Percentiles rank a stretch among this genome's conserved stretches.
These are phyloP conservation scores for Mastomys natalensis DNA, from an alignment of 2,113 vertebrate species.

Conservation along the genomic window DNA sequence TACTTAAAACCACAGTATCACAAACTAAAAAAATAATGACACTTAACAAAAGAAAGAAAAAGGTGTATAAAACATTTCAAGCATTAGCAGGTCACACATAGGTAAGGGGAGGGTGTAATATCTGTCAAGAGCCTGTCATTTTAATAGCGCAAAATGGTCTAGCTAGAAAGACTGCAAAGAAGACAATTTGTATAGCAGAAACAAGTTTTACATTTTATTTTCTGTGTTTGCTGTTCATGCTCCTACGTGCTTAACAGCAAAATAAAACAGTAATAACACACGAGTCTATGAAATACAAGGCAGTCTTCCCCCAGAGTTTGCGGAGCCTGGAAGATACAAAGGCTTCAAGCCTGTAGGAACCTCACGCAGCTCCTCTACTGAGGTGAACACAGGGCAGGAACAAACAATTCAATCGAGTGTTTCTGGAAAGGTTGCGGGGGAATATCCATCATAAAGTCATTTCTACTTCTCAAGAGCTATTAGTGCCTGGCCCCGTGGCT, in stretches of 20 bases:
- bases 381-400: conserved; percentile 19
- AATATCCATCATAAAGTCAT: conserved; percentile 68
- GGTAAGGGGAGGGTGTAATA: background rate
- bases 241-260: conserved; percentile 52
- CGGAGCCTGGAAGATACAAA: background rate
- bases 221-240: background rate
- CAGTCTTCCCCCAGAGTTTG: background rate
- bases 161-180: conserved; percentile 3
- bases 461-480: conserved; percentile 61
- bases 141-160: conserved; percentile 27
- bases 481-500: conserved; percentile 16
- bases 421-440: conserved; percentile 39
- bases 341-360: background rate
- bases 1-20: conserved; percentile 45
- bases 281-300: background rate
- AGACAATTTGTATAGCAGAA: conserved; percentile 44
- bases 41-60: background rate
- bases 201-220: conserved; percentile 52
- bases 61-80: background rate
- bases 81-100: background rate
- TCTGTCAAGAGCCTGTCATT: background rate
- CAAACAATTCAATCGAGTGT: conserved; percentile 38
- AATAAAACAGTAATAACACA: background rate
- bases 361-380: background rate
- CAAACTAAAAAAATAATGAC: background rate